These are phyloP conservation scores for Dinomys branickii DNA, from an alignment of 2,113 vertebrate species.

Conservation along the genomic window DNA sequence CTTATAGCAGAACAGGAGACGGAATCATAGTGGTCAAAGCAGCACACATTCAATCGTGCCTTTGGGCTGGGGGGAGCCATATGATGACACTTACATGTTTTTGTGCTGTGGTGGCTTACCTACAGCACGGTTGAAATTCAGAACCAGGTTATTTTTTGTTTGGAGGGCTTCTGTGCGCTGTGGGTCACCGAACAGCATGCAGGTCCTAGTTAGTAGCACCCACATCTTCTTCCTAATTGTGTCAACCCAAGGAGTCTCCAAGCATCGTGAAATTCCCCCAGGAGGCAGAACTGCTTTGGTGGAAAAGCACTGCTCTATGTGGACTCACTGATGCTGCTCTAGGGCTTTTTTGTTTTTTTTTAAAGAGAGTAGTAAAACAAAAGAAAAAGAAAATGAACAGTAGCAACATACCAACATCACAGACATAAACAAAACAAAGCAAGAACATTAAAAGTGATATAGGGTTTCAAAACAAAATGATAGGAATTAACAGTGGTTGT, in stretches of 20 bases:
- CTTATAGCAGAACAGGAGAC: neutral
- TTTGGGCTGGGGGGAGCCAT: neutral
- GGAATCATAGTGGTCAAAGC: neutral
- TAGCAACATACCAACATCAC: no score
- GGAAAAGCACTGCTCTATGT: fast-evolving
- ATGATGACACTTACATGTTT: neutral
- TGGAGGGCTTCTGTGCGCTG: neutral
- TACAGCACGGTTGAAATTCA: neutral
- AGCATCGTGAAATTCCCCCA: neutral
- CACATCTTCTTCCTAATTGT: no score
- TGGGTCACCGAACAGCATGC: neutral
- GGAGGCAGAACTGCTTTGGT: neutral
- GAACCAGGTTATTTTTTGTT: neutral
- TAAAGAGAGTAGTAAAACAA: no score
- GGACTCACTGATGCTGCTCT: fast-evolving
- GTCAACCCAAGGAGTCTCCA: neutral
- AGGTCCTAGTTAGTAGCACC: neutral
- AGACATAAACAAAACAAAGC: no score
- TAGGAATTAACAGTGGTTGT: no score
- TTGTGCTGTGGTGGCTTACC: neutral
- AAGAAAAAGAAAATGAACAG: no score
- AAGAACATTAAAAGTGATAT: no score
- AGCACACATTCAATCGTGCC: neutral
- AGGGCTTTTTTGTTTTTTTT: neutral
- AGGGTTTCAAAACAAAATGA: no score